Evolutionary conservation across 2,797 vertebrate species (phyloP), one percentile per base, ranked within the genome.

Genomic region (Bradypodion pumilum): DNA sequence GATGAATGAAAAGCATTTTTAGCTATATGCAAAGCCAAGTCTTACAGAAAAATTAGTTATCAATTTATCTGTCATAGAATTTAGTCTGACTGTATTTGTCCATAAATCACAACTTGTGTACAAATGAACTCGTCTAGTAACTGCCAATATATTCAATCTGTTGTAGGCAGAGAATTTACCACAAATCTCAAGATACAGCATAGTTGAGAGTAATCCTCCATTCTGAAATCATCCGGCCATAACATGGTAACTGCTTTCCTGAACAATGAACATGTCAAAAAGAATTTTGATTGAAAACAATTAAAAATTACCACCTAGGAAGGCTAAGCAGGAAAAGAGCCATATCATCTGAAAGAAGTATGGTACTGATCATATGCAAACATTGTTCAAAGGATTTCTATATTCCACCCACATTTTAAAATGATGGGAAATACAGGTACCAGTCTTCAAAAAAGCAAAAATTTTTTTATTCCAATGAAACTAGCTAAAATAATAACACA

Each of bases 171-270:
- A 76, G 19, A n/a, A 46, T 42, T 23, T 23, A 73, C 56, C 63
- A 63, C 44, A 79, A 79, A 72, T 85, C 76, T 59, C 59, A 79
- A 62, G 63, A 85, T 65, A 44, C 76, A 74, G 63, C 46, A 44
- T 15, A 73, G 56, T 35, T 84, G 19, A 52, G 35, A 49, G 15
- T 52, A n/a, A 27, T 42, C 7, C 46, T 68, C 15, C n/a, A 27
- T 44, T 68, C 27, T 68, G 10, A 49, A 59, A 37, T 16, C 29
- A 84, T 62, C 42, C 63, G 40, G 79, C 46, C 13, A 35, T 12
- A 23, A 62, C 35, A 78, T 35, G 65, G 40, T 8, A 73, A 29
- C 66, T 72, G 16, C n/a, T 72, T 29, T 40, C n/a, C 32, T 46
- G n/a, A 63, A 49, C 37, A 69, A n/a, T 83, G 60, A 66, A 75